phyloP scores from a whole-genome alignment of 1,140 invertebrate genomes.

The Octopus bimaculoides region DNA sequence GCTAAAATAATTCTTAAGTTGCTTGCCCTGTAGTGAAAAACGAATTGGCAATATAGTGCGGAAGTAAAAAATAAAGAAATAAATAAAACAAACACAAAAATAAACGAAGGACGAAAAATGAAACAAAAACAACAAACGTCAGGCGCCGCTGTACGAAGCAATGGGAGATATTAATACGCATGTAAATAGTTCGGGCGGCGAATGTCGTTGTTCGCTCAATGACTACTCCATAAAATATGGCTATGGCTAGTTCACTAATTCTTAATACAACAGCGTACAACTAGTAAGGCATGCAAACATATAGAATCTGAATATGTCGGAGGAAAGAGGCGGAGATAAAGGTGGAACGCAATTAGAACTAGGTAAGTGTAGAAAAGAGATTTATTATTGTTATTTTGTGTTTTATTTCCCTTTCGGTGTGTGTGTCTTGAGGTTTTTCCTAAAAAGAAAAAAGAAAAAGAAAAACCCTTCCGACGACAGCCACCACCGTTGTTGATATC shows the following conservation, averaged over 20 bases:
- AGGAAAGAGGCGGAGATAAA: slow-evolving; percentile 6
- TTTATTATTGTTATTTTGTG: slow-evolving; percentile 10
- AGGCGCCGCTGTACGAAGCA: neutral
- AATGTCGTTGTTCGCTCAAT: slow-evolving; percentile 10
- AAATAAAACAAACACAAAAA: no score
- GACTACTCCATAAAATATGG: slow-evolving; percentile 9
- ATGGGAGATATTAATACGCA: neutral
- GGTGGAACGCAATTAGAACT: slow-evolving; percentile 6
- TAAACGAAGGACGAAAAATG: no score
- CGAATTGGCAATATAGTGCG: no score
- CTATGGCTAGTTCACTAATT: slow-evolving; percentile 1
- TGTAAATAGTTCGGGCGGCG: slow-evolving; percentile 13
- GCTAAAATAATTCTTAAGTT: no score
- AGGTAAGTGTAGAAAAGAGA: slow-evolving; percentile 3
- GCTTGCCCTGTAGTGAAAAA: no score
- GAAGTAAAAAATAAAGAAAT: no score
- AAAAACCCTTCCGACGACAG: no score
- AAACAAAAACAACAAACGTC: neutral
- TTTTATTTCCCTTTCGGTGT: no score
- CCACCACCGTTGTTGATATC: no score
- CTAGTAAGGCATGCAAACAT: slow-evolving; percentile 1
- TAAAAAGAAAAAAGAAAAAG: no score
- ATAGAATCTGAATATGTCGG: slow-evolving; percentile 3
- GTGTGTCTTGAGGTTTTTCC: neutral
- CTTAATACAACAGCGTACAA: neutral